These are phyloP conservation scores for Borostomias antarcticus DNA, from an alignment of 2,797 vertebrate genomes.

Conservation along the genomic window DNA sequence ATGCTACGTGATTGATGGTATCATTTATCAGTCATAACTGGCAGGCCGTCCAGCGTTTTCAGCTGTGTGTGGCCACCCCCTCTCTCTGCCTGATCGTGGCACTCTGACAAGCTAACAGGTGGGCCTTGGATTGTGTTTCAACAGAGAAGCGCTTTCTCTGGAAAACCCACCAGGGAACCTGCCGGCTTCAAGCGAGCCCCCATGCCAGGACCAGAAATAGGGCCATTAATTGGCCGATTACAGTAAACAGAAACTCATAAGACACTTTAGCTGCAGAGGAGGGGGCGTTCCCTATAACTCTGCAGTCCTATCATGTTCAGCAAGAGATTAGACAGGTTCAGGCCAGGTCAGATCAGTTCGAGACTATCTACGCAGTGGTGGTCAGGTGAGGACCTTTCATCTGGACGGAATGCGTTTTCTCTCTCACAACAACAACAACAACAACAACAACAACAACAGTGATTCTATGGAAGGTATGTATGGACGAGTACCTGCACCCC, in stretches of 20 bases:
- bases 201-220: slow-evolving; percentile 67
- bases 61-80: slow-evolving; percentile 27
- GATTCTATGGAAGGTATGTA: not conserved
- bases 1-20: too few species aligned
- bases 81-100: slow-evolving; percentile 26
- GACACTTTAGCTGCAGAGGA: not conserved
- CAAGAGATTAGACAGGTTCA: too few species aligned
- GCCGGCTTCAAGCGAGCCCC: slow-evolving; percentile 60
- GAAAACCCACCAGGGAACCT: slow-evolving; percentile 71
- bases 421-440: not conserved
- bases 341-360: too few species aligned
- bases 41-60: slow-evolving; percentile 60
- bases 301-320: too few species aligned
- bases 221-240: slow-evolving; percentile 70
- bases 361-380: slow-evolving; percentile 19
- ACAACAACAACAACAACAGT: too few species aligned
- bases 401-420: slow-evolving; percentile 10
- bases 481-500: slow-evolving; percentile 33
- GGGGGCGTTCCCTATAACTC: not conserved
- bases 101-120: slow-evolving; percentile 68
- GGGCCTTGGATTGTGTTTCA: slow-evolving; percentile 69
- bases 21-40: slow-evolving; percentile 52
- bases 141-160: slow-evolving; percentile 69
- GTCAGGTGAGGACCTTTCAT: slow-evolving; percentile 49
- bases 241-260: slow-evolving; percentile 60